Evolutionary conservation across 2,113 vertebrate species (phyloP).

Genomic region (Cairina moschata): DNA sequence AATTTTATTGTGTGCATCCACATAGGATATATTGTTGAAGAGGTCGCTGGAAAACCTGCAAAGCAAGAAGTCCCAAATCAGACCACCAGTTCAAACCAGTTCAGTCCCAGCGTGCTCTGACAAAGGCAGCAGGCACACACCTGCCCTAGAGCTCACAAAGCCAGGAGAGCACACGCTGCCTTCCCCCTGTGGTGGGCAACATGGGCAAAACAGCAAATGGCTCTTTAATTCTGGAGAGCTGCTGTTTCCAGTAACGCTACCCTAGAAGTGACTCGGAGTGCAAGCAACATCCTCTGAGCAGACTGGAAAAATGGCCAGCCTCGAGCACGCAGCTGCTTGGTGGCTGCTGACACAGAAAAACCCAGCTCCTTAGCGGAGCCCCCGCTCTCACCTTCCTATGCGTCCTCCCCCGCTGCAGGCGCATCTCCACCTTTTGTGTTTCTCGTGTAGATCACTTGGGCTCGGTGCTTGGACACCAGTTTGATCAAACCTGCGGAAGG

Average conservation of each 20-base stretch:
- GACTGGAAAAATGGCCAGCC: accelerated
- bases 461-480: slow-evolving; percentile 96
- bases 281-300: accelerated
- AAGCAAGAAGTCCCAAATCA: background rate
- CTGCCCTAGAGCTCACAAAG: accelerated
- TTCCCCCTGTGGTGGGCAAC: accelerated
- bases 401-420: slow-evolving; percentile 83
- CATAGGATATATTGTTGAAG: background rate
- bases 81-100: background rate
- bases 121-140: accelerated
- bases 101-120: accelerated
- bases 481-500: slow-evolving; percentile 89
- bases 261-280: accelerated
- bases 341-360: background rate
- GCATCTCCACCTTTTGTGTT: slow-evolving; percentile 97
- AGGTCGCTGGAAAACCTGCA: slow-evolving; percentile 51
- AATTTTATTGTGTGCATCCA: slow-evolving; percentile 72
- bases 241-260: accelerated
- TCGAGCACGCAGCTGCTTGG: accelerated
- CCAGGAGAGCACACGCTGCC: accelerated
- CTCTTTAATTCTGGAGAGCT: background rate
- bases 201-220: accelerated
- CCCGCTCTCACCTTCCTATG: slow-evolving; percentile 75
- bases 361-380: background rate
- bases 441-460: slow-evolving; percentile 96